Base-by-base conservation (phyloP, 2,113 vertebrate species). In the Megaleporinus macrocephalus region DNA sequence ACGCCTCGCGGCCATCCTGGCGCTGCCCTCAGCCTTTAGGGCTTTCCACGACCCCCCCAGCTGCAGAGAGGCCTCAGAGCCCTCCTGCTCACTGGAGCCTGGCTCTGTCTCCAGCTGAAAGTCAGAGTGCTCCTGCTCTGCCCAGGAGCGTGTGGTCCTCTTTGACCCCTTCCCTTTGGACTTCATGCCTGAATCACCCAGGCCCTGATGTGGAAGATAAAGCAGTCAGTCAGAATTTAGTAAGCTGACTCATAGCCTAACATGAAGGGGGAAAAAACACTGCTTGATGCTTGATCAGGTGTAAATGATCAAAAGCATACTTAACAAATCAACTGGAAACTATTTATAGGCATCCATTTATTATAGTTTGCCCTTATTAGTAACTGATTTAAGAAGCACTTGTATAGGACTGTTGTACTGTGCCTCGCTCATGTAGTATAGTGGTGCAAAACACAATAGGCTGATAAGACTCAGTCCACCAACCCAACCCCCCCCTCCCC, bases 161-260 rank as follows among this genome's bases (percentile, higher is more conserved):
- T 94, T 95, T 47, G 88, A 89, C 6, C 95, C 93, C 88, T 96
- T 96, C 76, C 88, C 92, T 90, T 97, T 99, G 87, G 96, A 93
- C 94, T 98, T 99, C 98, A 99, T 99, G 73, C 82, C 90, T 75
- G 61, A 74, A 73, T 72, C 82, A 55, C 77, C 87, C 73, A 84
- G 83, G 73, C 47, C 86, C 86, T 84, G 61, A 47, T 24, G 53
- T 26, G 30, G 51, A 44, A 61, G 57, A 61, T 61, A 70, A 15
- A 83, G n/a, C 24, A 74, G 18, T 55, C 15, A 74, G 6, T 75
- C 71, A 75, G 22, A 66, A 33, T 22, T 5, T 30, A 69, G 33
- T 14, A 59, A 83, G 44, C 13, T 51, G 59, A 24, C 55, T 76
- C 63, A 61, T 20, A 44, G n/a, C 47, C 24, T 22, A 26, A 29